Percentiles rank a stretch among this genome's conserved stretches.
Evolutionary conservation across 1,140 invertebrate genomes (phyloP).

Genomic region (Temnothorax curvispinosus): DNA sequence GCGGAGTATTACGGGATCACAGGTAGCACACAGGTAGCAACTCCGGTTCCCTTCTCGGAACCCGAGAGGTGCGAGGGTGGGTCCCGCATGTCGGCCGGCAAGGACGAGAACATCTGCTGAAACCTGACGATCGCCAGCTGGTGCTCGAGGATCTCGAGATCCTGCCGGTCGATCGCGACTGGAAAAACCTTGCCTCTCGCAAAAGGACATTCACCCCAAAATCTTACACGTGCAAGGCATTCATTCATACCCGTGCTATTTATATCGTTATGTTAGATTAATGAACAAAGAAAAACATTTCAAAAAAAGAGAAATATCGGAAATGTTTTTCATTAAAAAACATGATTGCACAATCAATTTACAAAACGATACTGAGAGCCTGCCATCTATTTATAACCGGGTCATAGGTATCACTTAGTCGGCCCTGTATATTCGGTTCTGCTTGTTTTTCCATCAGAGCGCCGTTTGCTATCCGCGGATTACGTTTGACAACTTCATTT

Average conservation of each 20-base stretch:
- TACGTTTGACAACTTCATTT: too few species aligned
- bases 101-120: constrained; percentile 32
- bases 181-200: background rate
- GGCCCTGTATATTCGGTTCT: too few species aligned
- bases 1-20: background rate
- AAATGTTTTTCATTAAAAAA: too few species aligned
- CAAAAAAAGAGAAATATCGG: too few species aligned
- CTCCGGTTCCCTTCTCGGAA: background rate
- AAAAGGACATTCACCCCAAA: background rate
- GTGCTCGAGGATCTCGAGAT: background rate
- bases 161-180: background rate
- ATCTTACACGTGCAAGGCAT: background rate
- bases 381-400: too few species aligned
- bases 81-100: background rate
- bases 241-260: background rate
- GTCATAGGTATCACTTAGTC: too few species aligned
- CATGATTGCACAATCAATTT: too few species aligned
- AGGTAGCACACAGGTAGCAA: constrained; percentile 32
- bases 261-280: background rate
- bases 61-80: constrained; percentile 19
- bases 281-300: too few species aligned
- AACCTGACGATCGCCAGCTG: constrained; percentile 51
- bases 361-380: too few species aligned
- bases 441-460: too few species aligned
- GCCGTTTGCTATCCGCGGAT: too few species aligned